Evolutionary conservation across 1,140 invertebrate species (phyloP).

Genomic region (Trichonephila inaurata): DNA sequence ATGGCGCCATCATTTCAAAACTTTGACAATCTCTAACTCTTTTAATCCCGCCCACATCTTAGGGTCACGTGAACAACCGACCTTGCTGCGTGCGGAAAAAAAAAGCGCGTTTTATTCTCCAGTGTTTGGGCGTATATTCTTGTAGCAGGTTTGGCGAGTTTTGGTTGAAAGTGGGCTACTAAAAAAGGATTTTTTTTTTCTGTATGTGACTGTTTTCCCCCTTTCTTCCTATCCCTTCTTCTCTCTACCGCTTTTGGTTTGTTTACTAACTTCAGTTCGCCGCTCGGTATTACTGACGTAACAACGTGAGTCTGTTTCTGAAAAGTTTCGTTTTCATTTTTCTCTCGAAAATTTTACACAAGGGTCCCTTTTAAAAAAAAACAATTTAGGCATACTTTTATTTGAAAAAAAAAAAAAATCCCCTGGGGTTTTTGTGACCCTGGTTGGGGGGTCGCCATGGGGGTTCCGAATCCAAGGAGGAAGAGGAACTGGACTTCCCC

Average conservation of each 20-base stretch:
- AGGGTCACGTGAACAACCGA: conserved; percentile 67
- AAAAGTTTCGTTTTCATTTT: neutral
- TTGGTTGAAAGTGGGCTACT: conserved; percentile 63
- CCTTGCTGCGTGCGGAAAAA: conserved; percentile 54
- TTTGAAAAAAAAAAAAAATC: neutral
- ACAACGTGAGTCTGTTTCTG: neutral
- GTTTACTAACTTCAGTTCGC: conserved; percentile 54
- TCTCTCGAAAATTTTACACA: neutral
- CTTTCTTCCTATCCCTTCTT: neutral
- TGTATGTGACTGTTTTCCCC: neutral
- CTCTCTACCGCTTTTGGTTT: conserved; percentile 54
- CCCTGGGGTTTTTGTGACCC: conserved; percentile 73
- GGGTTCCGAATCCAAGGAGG: conserved; percentile 82
- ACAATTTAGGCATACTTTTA: neutral
- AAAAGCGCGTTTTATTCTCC: neutral
- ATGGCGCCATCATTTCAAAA: conserved; percentile 1
- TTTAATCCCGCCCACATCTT: conserved; percentile 46
- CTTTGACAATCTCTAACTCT: conserved; percentile 3
- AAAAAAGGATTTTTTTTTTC: conserved; percentile 49
- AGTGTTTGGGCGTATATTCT: conserved; percentile 56
- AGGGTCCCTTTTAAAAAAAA: neutral
- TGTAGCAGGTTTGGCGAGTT: conserved; percentile 72
- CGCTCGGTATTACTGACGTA: conserved; percentile 22
- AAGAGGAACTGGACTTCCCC: conserved; percentile 86
- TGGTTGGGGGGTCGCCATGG: conserved; percentile 75